Percentiles rank a stretch among this genome's conserved stretches.
Conservation (phyloP, 2,888 invertebrate genomes). For the Cephalotes varians region DNA sequence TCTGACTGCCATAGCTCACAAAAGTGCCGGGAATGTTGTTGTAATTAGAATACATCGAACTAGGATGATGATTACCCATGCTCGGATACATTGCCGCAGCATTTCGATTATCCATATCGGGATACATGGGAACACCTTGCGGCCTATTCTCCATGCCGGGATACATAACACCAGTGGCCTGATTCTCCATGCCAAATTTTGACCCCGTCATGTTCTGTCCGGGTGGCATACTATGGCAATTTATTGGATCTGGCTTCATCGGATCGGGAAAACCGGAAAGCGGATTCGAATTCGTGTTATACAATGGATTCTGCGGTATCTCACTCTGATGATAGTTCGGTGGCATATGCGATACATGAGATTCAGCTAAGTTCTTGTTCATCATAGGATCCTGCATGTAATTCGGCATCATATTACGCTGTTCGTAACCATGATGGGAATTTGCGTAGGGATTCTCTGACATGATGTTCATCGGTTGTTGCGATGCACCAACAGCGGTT, state of each 20-base stretch:
- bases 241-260: slow-evolving; percentile 76
- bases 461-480: slow-evolving; percentile 74
- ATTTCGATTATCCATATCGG: slow-evolving; percentile 74
- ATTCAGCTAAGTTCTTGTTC: slow-evolving; percentile 74
- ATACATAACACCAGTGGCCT: slow-evolving; percentile 65
- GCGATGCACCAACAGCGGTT: slow-evolving; percentile 36
- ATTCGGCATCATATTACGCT: slow-evolving; percentile 75
- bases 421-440: slow-evolving; percentile 77
- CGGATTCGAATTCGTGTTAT: slow-evolving; percentile 69
- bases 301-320: slow-evolving; percentile 77
- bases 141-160: slow-evolving; percentile 71
- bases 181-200: slow-evolving; percentile 75
- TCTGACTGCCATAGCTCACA: slow-evolving; percentile 69
- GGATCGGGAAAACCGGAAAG: slow-evolving; percentile 70
- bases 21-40: slow-evolving; percentile 66
- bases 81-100: slow-evolving; percentile 73
- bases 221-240: slow-evolving; percentile 73
- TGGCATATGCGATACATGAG: slow-evolving; percentile 69
- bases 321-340: slow-evolving; percentile 75
- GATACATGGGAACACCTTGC: slow-evolving; percentile 70
- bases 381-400: slow-evolving; percentile 73
- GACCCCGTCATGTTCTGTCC: slow-evolving; percentile 64
- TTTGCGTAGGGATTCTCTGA: slow-evolving; percentile 72
- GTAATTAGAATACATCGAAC: slow-evolving; percentile 75
- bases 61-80: slow-evolving; percentile 69